Evolutionary conservation across 2,797 vertebrate genomes (phyloP).

Genomic region (Rhinichthys osculus): DNA sequence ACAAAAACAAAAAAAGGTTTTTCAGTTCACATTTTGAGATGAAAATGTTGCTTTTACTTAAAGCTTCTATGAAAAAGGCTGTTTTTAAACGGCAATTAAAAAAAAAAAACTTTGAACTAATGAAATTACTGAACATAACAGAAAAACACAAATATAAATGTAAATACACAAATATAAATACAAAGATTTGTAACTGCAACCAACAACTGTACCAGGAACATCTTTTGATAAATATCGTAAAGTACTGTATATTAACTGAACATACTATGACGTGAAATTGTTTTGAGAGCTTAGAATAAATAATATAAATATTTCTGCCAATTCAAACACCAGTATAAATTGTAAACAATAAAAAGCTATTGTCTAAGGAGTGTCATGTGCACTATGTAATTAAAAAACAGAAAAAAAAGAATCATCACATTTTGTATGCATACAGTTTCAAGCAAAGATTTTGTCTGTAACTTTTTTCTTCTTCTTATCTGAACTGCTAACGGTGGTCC

Average conservation of each 20-base stretch:
- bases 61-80: background rate
- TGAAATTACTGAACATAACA: background rate
- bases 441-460: slow-evolving; percentile 86
- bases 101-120: background rate
- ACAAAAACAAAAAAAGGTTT: background rate
- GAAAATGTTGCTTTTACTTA: background rate
- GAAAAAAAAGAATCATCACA: background rate
- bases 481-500: slow-evolving; percentile 83
- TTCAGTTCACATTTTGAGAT: background rate
- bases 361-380: background rate
- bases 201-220: slow-evolving; percentile 3
- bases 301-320: slow-evolving; percentile 6
- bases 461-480: slow-evolving; percentile 88
- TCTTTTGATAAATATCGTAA: slow-evolving; percentile 20
- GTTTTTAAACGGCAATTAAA: background rate
- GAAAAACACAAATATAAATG: background rate
- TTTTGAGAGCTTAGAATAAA: slow-evolving; percentile 6
- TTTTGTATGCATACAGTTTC: slow-evolving; percentile 54
- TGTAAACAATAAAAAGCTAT: background rate
- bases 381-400: background rate
- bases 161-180: slow-evolving; percentile 18
- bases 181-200: slow-evolving; percentile 8
- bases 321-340: background rate
- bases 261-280: background rate
- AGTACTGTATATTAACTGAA: slow-evolving; percentile 22